Evolutionary conservation across 1,140 invertebrate genomes (phyloP).

Genomic region (Saccostrea cuccullata): DNA sequence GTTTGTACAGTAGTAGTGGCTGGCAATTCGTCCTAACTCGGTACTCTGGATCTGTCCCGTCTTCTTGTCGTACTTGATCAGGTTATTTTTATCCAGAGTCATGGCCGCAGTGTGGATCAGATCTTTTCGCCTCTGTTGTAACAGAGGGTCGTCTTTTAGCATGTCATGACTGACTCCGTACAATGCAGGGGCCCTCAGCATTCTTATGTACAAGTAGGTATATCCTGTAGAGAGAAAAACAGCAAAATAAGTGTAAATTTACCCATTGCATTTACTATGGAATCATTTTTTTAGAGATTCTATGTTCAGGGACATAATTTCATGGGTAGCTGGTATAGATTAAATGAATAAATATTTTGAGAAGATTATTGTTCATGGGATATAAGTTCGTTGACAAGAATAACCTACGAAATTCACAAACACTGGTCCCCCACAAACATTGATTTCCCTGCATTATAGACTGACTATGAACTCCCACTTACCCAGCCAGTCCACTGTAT

Average conservation of each 20-base stretch:
- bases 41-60: slow-evolving; percentile 95
- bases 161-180: slow-evolving; percentile 94
- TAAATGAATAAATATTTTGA: no score
- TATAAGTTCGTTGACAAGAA: no score
- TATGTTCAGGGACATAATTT: no score
- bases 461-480: slow-evolving; percentile 31
- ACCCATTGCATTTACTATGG: no score
- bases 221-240: slow-evolving; percentile 81
- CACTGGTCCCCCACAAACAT: no score
- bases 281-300: no score
- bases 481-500: slow-evolving; percentile 92
- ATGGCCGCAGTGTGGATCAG: slow-evolving; percentile 97
- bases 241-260: no score
- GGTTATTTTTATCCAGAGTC: slow-evolving; percentile 92
- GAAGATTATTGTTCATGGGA: no score
- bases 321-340: no score
- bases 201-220: slow-evolving; percentile 95
- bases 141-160: slow-evolving; percentile 84
- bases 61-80: slow-evolving; percentile 97
- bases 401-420: no score
- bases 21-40: slow-evolving; percentile 97
- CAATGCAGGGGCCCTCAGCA: slow-evolving; percentile 84
- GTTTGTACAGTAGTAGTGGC: slow-evolving; percentile 95
- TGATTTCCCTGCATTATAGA: no score
- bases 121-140: slow-evolving; percentile 95